Evolutionary conservation across 2,113 vertebrate species (phyloP).

Genomic region (Periophthalmus modestus): DNA sequence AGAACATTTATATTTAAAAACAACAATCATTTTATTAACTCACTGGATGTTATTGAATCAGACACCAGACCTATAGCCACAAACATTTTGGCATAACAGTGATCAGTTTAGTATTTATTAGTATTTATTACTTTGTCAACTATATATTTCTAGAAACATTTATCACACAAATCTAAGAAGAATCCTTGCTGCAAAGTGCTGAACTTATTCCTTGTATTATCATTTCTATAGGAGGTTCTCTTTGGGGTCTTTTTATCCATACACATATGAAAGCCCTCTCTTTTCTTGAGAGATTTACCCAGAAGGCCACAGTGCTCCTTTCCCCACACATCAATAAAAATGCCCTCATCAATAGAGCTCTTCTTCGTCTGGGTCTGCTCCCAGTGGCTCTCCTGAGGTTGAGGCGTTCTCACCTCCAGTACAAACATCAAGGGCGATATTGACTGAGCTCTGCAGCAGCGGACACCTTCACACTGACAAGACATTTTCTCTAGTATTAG

Average conservation of each 20-base stretch:
- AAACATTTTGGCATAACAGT: no score
- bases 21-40: not conserved
- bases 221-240: not conserved
- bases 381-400: not conserved
- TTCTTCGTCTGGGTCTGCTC: not conserved
- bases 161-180: no score
- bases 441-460: slow-evolving; percentile 5
- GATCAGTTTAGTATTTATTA: no score
- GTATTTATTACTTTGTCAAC: no score
- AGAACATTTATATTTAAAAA: no score
- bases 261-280: not conserved
- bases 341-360: slow-evolving; percentile 20
- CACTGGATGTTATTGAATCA: not conserved
- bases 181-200: no score
- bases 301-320: slow-evolving; percentile 6
- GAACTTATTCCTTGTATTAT: no score
- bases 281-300: slow-evolving; percentile 8
- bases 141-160: not conserved
- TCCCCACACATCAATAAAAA: slow-evolving; percentile 20
- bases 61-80: no score
- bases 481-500: slow-evolving; percentile 9
- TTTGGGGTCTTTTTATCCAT: not conserved
- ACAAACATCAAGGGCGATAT: slow-evolving; percentile 10
- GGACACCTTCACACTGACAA: slow-evolving; percentile 8
- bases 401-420: slow-evolving; percentile 15